Base-by-base conservation (phyloP, 1,140 invertebrate genomes). In the Pteromalus puparum region DNA sequence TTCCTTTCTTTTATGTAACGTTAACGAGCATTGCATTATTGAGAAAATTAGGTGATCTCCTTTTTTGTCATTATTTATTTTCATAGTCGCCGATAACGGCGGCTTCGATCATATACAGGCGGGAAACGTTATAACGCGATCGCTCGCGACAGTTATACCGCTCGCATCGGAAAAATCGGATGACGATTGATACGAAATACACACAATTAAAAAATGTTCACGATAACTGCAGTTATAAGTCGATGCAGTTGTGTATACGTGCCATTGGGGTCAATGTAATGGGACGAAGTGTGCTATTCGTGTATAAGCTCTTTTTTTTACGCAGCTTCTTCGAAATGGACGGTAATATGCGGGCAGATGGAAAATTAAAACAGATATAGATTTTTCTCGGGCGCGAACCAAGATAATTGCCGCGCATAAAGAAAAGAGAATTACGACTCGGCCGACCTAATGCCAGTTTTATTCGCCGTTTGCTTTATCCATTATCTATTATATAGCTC, bases 221-320 rank as follows among this genome's bases (percentile, higher is more conserved):
- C 53, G 53, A 48, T n/a, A 70, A 70, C 9, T n/a, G 46, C 46
- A 61, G 9, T 7, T 6, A 61, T 21, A 18, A 53, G 1, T 53
- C 30, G 30, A 30, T 30, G 48, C 48, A 53, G 48, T 53, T 53
- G 15, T 53, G 48, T 6, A 34, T 26, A 48, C 72, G 42, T 6
- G 5, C 38, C 18, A 89, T 88, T 87, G 75, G 81, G 86, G 89
- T 88, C 88, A 88, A 86, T 87, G 87, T 88, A 88, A 87, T 78
- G 42, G 48, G 79, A 81, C 75, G 70, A n/a, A 30, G 67, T n/a
- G 24, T 6, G 6, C 15, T n/a, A 61, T 61, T 15, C 18, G 21
- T n/a, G 18, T 1, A 6, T 42, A 42, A 42, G 24, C 53, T 2
- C 46, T 9, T 28, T 67, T 81, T n/a, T 88, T 83, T 87, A 86